Percentiles rank a stretch among this genome's conserved stretches.
phyloP scores from a whole-genome alignment of 1,140 invertebrate genomes.

The Chionoecetes opilio region DNA sequence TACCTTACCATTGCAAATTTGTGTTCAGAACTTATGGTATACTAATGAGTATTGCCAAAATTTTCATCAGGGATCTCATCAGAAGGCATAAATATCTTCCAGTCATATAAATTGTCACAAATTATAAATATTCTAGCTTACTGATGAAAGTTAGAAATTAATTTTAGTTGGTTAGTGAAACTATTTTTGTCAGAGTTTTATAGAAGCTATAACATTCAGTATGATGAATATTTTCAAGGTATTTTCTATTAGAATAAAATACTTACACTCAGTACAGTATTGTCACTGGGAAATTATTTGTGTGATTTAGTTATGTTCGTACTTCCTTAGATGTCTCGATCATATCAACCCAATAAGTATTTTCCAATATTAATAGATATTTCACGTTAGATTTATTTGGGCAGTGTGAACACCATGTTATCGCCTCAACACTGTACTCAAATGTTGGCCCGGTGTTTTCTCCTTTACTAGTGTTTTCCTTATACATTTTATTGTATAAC shows the following conservation, averaged over 20 bases:
- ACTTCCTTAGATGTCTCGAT: no score
- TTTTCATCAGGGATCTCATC: conserved; percentile 7
- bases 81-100: background rate
- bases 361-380: no score
- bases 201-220: conserved; percentile 5
- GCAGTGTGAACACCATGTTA: no score
- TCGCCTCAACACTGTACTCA: no score
- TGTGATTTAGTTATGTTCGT: no score
- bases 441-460: no score
- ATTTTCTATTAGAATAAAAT: background rate
- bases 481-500: no score
- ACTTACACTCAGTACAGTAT: background rate
- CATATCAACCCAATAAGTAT: no score
- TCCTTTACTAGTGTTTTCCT: no score
- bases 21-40: background rate
- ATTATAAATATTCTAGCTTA: background rate
- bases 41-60: background rate
- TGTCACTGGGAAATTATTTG: background rate
- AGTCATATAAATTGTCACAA: background rate
- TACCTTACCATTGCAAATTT: background rate
- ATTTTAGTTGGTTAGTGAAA: background rate
- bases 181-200: conserved; percentile 13
- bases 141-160: background rate
- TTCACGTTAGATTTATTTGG: no score
- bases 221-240: background rate